Evolutionary conservation across 2,113 vertebrate genomes (phyloP).

Genomic region (Dryoscopus gambensis): DNA sequence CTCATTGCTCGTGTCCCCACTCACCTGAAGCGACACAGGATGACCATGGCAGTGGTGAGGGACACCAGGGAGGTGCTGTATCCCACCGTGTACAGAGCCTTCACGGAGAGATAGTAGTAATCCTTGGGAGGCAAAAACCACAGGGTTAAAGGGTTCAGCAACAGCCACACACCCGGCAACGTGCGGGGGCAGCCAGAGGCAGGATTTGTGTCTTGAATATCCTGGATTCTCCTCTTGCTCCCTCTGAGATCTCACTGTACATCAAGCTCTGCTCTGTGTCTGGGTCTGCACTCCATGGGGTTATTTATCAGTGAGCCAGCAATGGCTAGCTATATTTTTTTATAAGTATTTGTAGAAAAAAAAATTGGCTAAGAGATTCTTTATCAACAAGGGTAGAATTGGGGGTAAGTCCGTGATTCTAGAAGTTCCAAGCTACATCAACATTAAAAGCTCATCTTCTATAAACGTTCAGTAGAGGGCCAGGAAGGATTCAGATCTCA

Average conservation of each 20-base stretch:
- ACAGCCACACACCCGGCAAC: fast-evolving
- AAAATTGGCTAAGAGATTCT: background rate
- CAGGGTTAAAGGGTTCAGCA: background rate
- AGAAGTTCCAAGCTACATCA: background rate
- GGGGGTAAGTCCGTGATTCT: background rate
- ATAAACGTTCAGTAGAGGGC: background rate
- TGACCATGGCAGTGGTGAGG: constrained; percentile 95
- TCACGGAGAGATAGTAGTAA: constrained; percentile 88
- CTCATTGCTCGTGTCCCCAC: background rate
- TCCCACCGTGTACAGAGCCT: constrained; percentile 95
- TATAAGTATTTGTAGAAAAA: background rate
- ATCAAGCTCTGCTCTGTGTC: background rate
- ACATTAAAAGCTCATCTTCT: background rate
- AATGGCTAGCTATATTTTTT: background rate
- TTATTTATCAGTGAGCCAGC: background rate
- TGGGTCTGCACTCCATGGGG: background rate
- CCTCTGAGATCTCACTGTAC: background rate
- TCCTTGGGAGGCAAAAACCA: constrained; percentile 71
- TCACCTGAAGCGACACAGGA: constrained; percentile 97
- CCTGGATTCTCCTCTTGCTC: background rate
- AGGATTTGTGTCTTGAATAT: background rate
- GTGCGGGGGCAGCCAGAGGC: background rate
- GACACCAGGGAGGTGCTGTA: constrained; percentile 97
- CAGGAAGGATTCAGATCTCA: background rate
- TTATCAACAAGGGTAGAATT: background rate